These are phyloP conservation scores for Trichoplusia ni DNA, from an alignment of 1,140 invertebrate genomes.

Conservation along the genomic window DNA sequence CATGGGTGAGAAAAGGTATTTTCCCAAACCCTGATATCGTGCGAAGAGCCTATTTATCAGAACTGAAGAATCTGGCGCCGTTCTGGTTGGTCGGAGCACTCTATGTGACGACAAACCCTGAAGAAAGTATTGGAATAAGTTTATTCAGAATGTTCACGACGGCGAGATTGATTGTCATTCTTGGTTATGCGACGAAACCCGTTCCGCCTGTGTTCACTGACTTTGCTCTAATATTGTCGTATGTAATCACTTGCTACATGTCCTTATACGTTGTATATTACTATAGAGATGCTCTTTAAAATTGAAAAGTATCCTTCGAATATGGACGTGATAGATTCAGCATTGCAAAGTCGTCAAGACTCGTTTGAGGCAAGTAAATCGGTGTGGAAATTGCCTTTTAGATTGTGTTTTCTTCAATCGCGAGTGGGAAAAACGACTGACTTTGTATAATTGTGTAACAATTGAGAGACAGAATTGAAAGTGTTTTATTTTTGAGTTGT, in stretches of 20 bases:
- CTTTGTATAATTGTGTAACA: conserved; percentile 15
- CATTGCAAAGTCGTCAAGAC: conserved; percentile 2
- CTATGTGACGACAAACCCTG: conserved; percentile 54
- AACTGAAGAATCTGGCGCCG: conserved; percentile 58
- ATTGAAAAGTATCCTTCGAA: neutral
- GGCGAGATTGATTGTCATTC: conserved; percentile 42
- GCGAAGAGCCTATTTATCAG: conserved; percentile 52
- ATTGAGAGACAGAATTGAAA: conserved; percentile 4
- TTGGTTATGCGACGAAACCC: conserved; percentile 50
- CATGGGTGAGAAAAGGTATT: conserved; percentile 54
- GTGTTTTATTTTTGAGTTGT: too few relatives aligned
- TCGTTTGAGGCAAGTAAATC: conserved; percentile 25
- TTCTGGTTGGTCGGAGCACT: conserved; percentile 56
- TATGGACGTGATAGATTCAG: conserved; percentile 1
- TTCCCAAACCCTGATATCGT: conserved; percentile 52
- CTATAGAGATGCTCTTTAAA: conserved; percentile 47
- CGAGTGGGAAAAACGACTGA: conserved; percentile 19
- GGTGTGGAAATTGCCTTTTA: conserved; percentile 24
- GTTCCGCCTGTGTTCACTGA: conserved; percentile 43
- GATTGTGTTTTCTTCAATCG: conserved; percentile 24
- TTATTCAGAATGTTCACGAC: conserved; percentile 50
- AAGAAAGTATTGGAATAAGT: conserved; percentile 39
- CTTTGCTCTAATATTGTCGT: conserved; percentile 49
- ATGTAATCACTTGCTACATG: conserved; percentile 56
- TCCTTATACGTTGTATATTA: conserved; percentile 47